These are phyloP conservation scores for Tinea trinotella DNA, from an alignment of 2,888 invertebrate species.

Conservation along the genomic window DNA sequence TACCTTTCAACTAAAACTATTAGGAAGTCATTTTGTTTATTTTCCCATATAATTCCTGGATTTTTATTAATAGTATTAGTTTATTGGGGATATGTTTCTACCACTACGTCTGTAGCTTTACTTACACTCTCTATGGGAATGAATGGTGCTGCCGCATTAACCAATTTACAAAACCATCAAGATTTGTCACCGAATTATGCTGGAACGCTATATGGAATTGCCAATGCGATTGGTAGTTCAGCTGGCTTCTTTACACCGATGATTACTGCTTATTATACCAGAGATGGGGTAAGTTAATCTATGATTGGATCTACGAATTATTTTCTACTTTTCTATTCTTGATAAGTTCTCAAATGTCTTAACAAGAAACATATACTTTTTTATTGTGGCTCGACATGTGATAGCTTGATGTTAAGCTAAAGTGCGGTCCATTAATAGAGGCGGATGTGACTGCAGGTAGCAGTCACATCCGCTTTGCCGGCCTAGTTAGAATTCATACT, in stretches of 20 bases:
- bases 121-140: slow-evolving; percentile 79
- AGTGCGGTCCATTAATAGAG: too few species aligned
- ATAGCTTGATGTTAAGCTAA: too few species aligned
- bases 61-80: slow-evolving; percentile 67
- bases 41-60: slow-evolving; percentile 73
- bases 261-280: slow-evolving; percentile 78
- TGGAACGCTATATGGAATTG: slow-evolving; percentile 83
- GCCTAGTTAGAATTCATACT: too few species aligned
- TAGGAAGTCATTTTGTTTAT: slow-evolving; percentile 76
- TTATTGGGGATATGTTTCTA: slow-evolving; percentile 48
- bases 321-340: too few species aligned
- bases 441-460: too few species aligned
- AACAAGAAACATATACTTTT: too few species aligned
- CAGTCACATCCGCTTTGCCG: too few species aligned
- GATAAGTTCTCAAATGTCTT: too few species aligned
- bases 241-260: slow-evolving; percentile 82
- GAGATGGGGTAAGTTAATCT: slow-evolving; percentile 54
- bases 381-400: too few species aligned
- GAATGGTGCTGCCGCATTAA: slow-evolving; percentile 75
- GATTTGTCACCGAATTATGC: slow-evolving; percentile 86
- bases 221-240: slow-evolving; percentile 80
- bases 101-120: slow-evolving; percentile 73
- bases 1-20: slow-evolving; percentile 59
- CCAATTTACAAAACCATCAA: slow-evolving; percentile 77
- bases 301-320: too few species aligned